Base-by-base conservation (phyloP, 2,113 vertebrate species). In the Corapipo altera region DNA sequence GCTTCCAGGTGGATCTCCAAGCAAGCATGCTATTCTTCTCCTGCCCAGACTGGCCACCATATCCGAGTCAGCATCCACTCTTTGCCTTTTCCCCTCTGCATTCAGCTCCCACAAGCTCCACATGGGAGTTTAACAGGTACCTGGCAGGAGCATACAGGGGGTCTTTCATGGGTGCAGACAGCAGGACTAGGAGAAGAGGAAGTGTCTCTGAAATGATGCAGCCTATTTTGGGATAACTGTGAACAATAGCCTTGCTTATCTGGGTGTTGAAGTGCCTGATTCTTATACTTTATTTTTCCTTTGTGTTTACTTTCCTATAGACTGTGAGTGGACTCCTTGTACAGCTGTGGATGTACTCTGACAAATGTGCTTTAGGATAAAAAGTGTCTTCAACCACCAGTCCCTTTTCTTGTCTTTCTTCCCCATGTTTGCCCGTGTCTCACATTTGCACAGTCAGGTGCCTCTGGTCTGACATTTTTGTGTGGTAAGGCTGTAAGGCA, bases 81-180 rank as follows among this genome's bases (percentile, higher is more conserved):
- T 43, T 90, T 52, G 30, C 21, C 12, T 18, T 28, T 65, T 58
- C 18, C 37, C 16, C 20, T 67, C 62, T 59, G 39, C 10, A 9
- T 32, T 74, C 57, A 89, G 51, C 22, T 88, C 13, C 43, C 20
- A 21, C 44, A 73, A 5, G 39, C 44, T 80, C 49, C 41, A 24
- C 24, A 14, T 1, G 2, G 79, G 35, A 88, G 58, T 73, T 88
- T 21, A 86, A 52, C 19, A 57, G 76, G 55, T 32, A n/a, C 15
- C 41, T 35, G 26, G 49, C 19, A 88, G 66, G 37, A 73, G 9
- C 28, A 52, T 0, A 0, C 24, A 18, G 24, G 4, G 18, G 7
- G 15, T 23, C 41, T 80, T 23, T 76, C 51, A 41, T 41, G 51
- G 22, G 48, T 69, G 17, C 86, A 65, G 46, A n/a, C 15, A 24